Base-by-base conservation (phyloP, 2,113 vertebrate genomes). In the Myotis yumanensis region DNA sequence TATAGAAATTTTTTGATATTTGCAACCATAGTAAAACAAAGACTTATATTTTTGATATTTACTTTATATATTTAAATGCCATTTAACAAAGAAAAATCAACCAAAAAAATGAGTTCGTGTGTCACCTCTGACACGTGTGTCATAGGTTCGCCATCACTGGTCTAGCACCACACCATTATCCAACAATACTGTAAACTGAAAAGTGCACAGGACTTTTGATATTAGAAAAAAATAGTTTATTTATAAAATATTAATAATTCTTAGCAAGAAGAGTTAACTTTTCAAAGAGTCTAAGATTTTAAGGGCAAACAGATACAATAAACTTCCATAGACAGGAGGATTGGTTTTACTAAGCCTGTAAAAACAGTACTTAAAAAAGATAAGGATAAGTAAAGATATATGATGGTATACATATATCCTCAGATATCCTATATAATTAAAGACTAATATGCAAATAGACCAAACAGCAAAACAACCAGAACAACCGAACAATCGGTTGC, bases 191-290 rank as follows among this genome's bases (percentile, higher is more conserved):
- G 12, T 75, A 89, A 87, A 86, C 20, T 66, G 72, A 93, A 94
- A 96, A 54, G 12, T 91, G 1, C 4, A 52, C 3, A 54, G 8
- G 25, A 15, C 82, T 96, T 94, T 83, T 57, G 35, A 83, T 90
- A 51, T 69, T 93, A 69, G 15, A 66, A 25, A 57, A 80, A 82
- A 89, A 85, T 59, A 37, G 32, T 68, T 35, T 51, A 68, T n/a
- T 80, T 68, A 22, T 92, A 64, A 95, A 92, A 51, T 88, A n/a
- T 5, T 48, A 73, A 86, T 83, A 83, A 87, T 30, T 91, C 57
- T 80, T 87, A 52, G 54, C 23, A 95, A 86, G 40, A 89, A 83
- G 77, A 85, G 32, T 81, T 66, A 91, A 57, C 43, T 93, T 91
- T 93, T 81, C 12, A 89, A 96, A 93, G 72, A 43, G 17, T 68